Base-by-base conservation (phyloP, 2,888 invertebrate species). In the Cinara cedri region DNA sequence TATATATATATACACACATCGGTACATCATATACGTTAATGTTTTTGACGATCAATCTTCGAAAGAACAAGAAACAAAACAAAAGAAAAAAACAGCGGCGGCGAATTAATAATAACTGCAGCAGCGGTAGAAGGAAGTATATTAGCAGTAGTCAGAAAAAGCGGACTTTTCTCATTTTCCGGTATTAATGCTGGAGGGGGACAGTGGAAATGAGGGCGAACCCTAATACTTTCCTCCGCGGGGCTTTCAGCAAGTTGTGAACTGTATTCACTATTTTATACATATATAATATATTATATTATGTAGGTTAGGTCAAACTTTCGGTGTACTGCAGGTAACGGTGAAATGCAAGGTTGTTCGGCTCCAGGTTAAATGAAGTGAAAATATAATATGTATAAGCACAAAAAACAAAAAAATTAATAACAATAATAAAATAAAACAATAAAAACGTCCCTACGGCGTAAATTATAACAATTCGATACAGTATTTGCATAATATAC, bases 131-230 rank as follows among this genome's bases (percentile, higher is more conserved):
- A 60, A 72, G 60, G 6, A 34, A 34, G 34, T 34, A 34, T 34
- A 34, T 4, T 34, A 34, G 46, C 57, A 46, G 24, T 26, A 19
- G 46, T 46, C 19, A 21, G 19, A 26, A n/a, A 34, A 11, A 24
- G n/a, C 72, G 57, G 57, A 57, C 19, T 42, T 16, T 70, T 55
- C 46, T 11, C n/a, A n/a, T 24, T 74, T 63, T 74, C 72, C 62
- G 62, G 49, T 34, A 34, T 42, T 70, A 42, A 14, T 10, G 21
- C 34, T 34, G 34, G 34, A 4, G 34, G 34, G 3, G 34, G 34
- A n/a, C 34, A 6, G 34, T 6, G 34, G 34, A 6, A 6, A n/a
- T n/a, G 14, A 14, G 21, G 24, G 16, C 11, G 21, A 49, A 24
- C 8, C n/a, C 24, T 72, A 46, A 24, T 24, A 60, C 21, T 21